These are phyloP conservation scores for Bombus ignitus DNA, from an alignment of 1,140 invertebrate genomes.

Conservation along the genomic window DNA sequence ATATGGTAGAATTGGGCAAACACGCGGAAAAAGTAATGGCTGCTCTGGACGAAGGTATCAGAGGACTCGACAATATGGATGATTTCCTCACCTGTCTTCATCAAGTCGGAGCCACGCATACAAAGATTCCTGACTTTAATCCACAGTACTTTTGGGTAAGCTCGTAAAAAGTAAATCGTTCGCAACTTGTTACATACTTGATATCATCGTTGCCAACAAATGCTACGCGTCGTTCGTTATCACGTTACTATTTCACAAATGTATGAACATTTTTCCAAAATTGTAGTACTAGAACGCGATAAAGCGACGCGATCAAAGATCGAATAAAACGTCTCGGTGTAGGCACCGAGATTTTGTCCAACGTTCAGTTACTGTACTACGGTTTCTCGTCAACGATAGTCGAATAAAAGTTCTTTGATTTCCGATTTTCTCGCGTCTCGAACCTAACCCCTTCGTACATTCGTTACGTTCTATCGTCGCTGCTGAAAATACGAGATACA, in stretches of 20 bases:
- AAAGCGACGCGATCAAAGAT: background rate
- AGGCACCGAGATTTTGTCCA: too few species aligned
- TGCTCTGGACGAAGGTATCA: constrained; percentile 93
- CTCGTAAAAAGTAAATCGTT: constrained; percentile 34
- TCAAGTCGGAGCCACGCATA: constrained; percentile 91
- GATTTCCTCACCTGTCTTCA: constrained; percentile 92
- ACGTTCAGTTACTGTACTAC: background rate
- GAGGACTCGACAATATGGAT: constrained; percentile 92
- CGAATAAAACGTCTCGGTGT: too few species aligned
- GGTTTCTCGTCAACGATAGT: background rate
- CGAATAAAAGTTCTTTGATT: background rate
- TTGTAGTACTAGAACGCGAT: background rate
- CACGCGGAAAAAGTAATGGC: constrained; percentile 95
- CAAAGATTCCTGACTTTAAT: constrained; percentile 92
- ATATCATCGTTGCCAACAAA: background rate
- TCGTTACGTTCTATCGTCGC: background rate
- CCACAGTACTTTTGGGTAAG: constrained; percentile 94
- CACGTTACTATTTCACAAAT: too few species aligned
- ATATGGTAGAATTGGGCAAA: constrained; percentile 91
- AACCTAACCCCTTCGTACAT: background rate
- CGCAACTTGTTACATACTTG: too few species aligned
- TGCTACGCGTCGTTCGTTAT: too few species aligned
- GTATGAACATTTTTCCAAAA: too few species aligned
- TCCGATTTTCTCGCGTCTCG: background rate
- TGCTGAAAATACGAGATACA: background rate